phyloP scores from a whole-genome alignment of 2,113 vertebrate genomes.

The Trogon melanurus region DNA sequence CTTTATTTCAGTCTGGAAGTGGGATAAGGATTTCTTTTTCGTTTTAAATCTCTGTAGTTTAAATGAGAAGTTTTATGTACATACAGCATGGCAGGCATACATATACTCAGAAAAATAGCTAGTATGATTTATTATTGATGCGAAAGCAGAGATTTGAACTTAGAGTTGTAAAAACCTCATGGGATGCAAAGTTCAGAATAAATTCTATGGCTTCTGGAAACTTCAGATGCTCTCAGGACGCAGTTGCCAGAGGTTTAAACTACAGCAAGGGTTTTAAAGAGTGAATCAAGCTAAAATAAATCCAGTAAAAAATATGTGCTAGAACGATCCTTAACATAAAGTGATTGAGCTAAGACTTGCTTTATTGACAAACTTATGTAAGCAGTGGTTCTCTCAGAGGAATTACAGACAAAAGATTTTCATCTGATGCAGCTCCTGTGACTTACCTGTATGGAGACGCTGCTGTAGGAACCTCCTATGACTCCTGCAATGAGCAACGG shows the following conservation, averaged over 20 bases:
- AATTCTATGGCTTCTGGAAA: not conserved
- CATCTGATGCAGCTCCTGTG: not conserved
- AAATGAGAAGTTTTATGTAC: not conserved
- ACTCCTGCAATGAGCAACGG: conserved; percentile 94
- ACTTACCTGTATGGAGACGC: conserved; percentile 98
- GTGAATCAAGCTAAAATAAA: not conserved
- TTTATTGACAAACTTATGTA: not conserved
- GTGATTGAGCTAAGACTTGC: not conserved
- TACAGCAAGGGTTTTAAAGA: not conserved
- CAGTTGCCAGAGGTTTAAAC: not conserved
- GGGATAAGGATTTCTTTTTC: not conserved
- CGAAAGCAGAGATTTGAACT: not conserved
- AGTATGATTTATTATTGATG: not conserved
- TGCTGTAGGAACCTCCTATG: conserved; percentile 97
- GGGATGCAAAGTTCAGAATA: not conserved
- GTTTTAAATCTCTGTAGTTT: not conserved
- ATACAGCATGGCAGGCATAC: not conserved
- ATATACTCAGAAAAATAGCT: not conserved
- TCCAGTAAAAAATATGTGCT: not conserved
- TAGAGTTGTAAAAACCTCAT: not conserved
- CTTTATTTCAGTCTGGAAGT: not conserved
- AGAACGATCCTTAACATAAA: not conserved
- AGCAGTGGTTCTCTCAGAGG: not conserved
- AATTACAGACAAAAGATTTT: not conserved
- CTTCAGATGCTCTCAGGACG: not conserved